A percentile compares a stretch with the other conserved stretches of the same genome.
Conservation (phyloP, 2,888 invertebrate species). For the Plagiodera versicolora region DNA sequence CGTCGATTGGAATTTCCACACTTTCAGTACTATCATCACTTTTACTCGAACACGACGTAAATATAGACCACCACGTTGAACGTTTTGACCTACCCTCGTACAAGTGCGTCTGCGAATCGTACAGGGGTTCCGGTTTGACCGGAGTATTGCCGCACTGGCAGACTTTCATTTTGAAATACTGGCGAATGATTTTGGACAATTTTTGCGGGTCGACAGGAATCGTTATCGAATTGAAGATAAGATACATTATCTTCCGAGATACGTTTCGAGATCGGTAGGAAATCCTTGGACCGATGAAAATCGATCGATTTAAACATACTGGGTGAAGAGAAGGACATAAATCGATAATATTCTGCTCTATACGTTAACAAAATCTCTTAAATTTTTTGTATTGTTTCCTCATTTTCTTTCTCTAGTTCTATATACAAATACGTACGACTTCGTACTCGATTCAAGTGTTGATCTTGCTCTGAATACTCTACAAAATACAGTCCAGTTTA, state of each 20-base stretch:
- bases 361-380: too few species aligned
- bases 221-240: neutral
- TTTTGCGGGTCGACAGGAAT: neutral
- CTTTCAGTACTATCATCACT: neutral
- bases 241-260: neutral
- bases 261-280: neutral
- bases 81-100: constrained; percentile 20
- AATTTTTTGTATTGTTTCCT: too few species aligned
- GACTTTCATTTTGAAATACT: constrained; percentile 18
- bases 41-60: constrained; percentile 26
- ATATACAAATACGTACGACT: too few species aligned
- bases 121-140: constrained; percentile 6
- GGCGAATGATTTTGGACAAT: neutral
- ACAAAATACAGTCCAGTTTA: too few species aligned
- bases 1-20: constrained; percentile 11
- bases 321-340: too few species aligned
- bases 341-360: too few species aligned
- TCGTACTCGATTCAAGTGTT: too few species aligned
- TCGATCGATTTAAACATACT: neutral
- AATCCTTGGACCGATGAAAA: neutral
- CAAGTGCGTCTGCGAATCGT: constrained; percentile 10
- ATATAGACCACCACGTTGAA: constrained; percentile 35
- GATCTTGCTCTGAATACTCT: too few species aligned
- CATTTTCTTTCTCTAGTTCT: too few species aligned
- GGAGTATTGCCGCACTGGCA: constrained; percentile 35